Evolutionary conservation across 2,113 vertebrate genomes (phyloP).

Genomic region (Formicarius rufipectus): DNA sequence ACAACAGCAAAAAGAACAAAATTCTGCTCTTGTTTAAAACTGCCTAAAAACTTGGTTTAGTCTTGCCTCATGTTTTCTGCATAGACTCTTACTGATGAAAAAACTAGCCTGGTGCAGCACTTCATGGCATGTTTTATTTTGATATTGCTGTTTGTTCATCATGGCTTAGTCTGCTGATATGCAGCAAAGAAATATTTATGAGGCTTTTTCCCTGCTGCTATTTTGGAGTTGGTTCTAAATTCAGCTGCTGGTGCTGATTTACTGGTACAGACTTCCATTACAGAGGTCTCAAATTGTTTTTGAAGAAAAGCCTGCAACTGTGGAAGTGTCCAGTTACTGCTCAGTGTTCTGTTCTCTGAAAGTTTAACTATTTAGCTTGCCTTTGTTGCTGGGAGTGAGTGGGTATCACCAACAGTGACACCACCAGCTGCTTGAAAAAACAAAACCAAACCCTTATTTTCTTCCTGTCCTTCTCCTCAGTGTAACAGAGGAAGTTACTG

Average conservation of each 20-base stretch:
- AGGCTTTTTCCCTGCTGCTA: constrained; percentile 14
- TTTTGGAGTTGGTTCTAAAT: constrained; percentile 29
- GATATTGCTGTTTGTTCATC: not conserved
- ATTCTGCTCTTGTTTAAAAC: not conserved
- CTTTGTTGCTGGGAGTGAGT: not conserved
- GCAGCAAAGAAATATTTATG: constrained; percentile 1
- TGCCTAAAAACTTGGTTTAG: not conserved
- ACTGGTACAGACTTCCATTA: not conserved
- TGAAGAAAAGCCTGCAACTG: not conserved
- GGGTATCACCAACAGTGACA: not conserved
- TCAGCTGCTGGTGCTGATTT: not conserved
- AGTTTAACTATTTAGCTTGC: not conserved
- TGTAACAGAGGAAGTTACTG: not conserved
- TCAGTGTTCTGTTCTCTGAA: not conserved
- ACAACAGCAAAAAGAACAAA: not conserved
- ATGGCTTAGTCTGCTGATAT: not conserved
- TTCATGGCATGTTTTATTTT: not conserved
- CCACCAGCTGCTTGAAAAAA: not conserved
- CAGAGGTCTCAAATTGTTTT: not conserved
- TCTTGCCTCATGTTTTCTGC: not conserved
- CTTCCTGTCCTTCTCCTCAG: not conserved
- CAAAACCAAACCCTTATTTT: not conserved
- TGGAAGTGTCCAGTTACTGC: not conserved
- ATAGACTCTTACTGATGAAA: not conserved
- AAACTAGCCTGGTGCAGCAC: not conserved